These are phyloP conservation scores for Nerophis lumbriciformis DNA, from an alignment of 2,113 vertebrate genomes.

Conservation along the genomic window DNA sequence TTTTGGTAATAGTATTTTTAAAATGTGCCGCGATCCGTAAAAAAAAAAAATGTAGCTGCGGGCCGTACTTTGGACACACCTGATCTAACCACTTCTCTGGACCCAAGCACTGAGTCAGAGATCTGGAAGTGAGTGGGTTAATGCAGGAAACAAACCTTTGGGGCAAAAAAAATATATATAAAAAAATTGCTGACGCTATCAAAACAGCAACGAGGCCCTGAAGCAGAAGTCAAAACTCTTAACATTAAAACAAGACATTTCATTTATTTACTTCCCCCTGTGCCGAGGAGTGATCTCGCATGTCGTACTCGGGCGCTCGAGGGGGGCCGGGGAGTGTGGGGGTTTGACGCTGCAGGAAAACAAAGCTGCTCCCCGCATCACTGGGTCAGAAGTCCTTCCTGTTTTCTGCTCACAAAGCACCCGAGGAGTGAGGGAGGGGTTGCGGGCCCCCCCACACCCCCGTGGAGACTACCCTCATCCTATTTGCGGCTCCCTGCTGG, in stretches of 20 bases:
- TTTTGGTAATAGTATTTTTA: no score
- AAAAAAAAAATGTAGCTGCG: no score
- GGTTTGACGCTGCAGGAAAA: constrained; percentile 8
- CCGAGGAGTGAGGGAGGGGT: neutral
- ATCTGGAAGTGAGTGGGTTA: no score
- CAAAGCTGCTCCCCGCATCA: neutral
- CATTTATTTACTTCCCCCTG: constrained; percentile 2
- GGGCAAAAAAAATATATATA: no score
- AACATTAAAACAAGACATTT: constrained; percentile 5
- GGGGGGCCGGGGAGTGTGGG: neutral
- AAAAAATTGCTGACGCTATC: neutral
- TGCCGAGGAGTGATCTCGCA: neutral
- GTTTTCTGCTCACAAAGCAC: neutral
- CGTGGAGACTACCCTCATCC: neutral
- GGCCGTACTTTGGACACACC: no score
- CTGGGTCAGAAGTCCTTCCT: constrained; percentile 5
- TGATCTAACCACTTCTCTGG: no score
- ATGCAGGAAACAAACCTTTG: no score
- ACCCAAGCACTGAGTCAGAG: no score
- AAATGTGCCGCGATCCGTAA: no score
- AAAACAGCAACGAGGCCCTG: constrained; percentile 1
- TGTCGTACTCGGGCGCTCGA: neutral
- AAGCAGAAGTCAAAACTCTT: constrained; percentile 7
- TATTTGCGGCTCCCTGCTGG: neutral
- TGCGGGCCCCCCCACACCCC: neutral